Base-by-base conservation (phyloP, 2,888 invertebrate species). In the Drosophila yooni region DNA sequence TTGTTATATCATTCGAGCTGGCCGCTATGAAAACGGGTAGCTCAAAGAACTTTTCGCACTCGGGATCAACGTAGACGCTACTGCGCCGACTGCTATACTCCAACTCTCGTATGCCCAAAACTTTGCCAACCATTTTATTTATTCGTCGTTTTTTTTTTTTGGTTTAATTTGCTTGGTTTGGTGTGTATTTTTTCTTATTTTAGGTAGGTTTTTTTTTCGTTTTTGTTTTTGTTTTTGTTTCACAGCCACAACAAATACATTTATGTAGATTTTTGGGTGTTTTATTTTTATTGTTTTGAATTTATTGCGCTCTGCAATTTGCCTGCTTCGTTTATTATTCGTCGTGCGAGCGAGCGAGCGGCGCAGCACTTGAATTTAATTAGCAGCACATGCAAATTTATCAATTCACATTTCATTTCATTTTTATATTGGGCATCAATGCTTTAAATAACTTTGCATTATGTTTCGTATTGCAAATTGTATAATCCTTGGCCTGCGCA, bases 21-120 rank as follows among this genome's bases (percentile, higher is more conserved):
- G 92, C 93, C 67, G 91, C 91, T 64, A 93, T 91, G 71, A 91
- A 93, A 5, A 91, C 82, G 59, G 93, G 93, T 81, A 93, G 80
- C 83, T 93, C 93, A 76, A 92, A 93, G 81, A 93, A 93, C 76
- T 93, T 93, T 67, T 93, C 93, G 78, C 93, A 93, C 75, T 93
- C 93, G 70, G 93, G 93, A 92, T 93, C 93, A 61, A 93, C 93
- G 78, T 93, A 93, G 82, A 92, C 90, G 82, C 93, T 93, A 79
- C 93, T 92, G 57, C 93, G 93, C 13, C 93, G 92, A 77, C 93
- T 93, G 77, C 91, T 91, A 66, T 92, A 92, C 78, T 93, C 93
- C 79, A 93, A 85, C 74, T 93, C 93, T 76, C 92, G 92, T 69
- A 93, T 84, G 70, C 91, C 91, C 83, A 93, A 87, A 76, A 93